Evolutionary conservation across 1,140 invertebrate genomes (phyloP).

Genomic region (Papilio aristodemus): DNA sequence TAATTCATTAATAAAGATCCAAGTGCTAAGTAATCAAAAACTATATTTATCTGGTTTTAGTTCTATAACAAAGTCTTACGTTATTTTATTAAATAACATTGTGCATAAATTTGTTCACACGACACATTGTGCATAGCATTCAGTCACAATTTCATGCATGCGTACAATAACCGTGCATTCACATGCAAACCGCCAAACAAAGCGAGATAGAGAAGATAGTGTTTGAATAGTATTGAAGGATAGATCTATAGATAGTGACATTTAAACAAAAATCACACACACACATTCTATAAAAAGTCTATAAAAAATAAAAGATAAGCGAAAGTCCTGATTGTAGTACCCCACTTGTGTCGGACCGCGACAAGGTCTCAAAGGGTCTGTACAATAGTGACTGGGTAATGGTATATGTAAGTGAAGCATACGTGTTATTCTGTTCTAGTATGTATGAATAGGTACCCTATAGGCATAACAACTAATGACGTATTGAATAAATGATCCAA

Average conservation of each 20-base stretch:
- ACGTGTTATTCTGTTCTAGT: slow-evolving; percentile 74
- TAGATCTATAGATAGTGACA: slow-evolving; percentile 3
- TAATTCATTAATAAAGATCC: background rate
- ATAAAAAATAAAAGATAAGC: background rate
- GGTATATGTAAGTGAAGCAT: slow-evolving; percentile 77
- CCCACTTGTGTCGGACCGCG: slow-evolving; percentile 64
- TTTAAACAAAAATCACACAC: slow-evolving; percentile 20
- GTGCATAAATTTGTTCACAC: slow-evolving; percentile 21
- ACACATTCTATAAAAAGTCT: background rate
- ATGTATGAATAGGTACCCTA: slow-evolving; percentile 71
- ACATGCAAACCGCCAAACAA: slow-evolving; percentile 30
- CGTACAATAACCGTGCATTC: slow-evolving; percentile 16
- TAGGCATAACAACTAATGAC: slow-evolving; percentile 70
- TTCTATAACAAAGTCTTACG: background rate
- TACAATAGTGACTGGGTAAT: slow-evolving; percentile 67
- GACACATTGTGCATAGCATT: slow-evolving; percentile 22
- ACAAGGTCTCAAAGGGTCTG: slow-evolving; percentile 63
- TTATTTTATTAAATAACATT: background rate
- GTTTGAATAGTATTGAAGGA: slow-evolving; percentile 6
- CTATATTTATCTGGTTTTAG: background rate
- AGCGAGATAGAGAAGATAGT: slow-evolving; percentile 25
- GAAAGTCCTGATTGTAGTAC: slow-evolving; percentile 41
- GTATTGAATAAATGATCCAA: slow-evolving; percentile 53
- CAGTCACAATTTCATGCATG: slow-evolving; percentile 29
- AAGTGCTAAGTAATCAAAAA: background rate